A percentile compares a stretch with the other conserved stretches of the same genome.
phyloP scores from a whole-genome alignment of 2,888 invertebrate species.

The Exephanes ischioxanthus region DNA sequence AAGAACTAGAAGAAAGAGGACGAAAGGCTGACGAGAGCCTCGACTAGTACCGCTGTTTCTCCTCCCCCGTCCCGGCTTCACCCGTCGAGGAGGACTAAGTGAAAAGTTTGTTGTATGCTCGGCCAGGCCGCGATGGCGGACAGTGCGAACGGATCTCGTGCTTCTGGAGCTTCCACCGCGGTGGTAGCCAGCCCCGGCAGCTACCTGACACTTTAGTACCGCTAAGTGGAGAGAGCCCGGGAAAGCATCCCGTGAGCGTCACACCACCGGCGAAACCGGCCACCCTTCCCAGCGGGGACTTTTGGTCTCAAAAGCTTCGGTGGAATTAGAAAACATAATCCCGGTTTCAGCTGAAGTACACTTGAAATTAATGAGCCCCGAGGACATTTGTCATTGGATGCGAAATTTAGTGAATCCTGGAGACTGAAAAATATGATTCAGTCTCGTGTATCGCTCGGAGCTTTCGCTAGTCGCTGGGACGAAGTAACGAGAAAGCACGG shows the following conservation, averaged over 20 bases:
- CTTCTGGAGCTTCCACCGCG: constrained; percentile 11
- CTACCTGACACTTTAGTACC: constrained; percentile 54
- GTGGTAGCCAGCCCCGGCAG: constrained; percentile 23
- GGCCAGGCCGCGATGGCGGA: constrained; percentile 44
- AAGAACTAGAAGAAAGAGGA: constrained; percentile 26
- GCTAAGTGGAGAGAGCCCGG: constrained; percentile 45
- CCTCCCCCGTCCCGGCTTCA: constrained; percentile 1
- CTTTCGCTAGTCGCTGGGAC: constrained; percentile 17
- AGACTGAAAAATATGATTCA: constrained; percentile 22
- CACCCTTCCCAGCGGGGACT: neutral
- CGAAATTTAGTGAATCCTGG: neutral
- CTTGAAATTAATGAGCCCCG: neutral
- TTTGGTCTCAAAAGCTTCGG: constrained; percentile 28
- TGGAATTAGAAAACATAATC: constrained; percentile 25
- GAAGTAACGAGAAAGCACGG: constrained; percentile 36
- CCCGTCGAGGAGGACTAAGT: constrained; percentile 65
- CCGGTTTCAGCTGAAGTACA: neutral
- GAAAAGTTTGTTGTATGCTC: constrained; percentile 72
- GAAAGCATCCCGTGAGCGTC: constrained; percentile 32
- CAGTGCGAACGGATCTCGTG: constrained; percentile 48
- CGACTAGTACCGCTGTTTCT: constrained; percentile 18
- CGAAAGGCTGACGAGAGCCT: constrained; percentile 30
- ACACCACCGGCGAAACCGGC: constrained; percentile 28
- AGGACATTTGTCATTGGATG: neutral
- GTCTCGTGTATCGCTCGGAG: constrained; percentile 9